Evolutionary conservation across 1,140 invertebrate species (phyloP).

Genomic region (Asbolus verrucosus): DNA sequence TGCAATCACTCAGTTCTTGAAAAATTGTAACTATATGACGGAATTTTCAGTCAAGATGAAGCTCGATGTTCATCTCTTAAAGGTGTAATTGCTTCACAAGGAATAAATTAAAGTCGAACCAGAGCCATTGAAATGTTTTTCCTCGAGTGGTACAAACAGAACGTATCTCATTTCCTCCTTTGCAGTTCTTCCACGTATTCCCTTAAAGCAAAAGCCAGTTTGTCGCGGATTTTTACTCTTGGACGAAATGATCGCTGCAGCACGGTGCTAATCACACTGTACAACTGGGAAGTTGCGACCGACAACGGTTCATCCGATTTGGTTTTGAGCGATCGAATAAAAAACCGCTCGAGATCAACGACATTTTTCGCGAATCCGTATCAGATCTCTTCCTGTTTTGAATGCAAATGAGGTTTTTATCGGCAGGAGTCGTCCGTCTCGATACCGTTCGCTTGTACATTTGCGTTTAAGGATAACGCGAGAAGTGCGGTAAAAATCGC

Average conservation of each 20-base stretch:
- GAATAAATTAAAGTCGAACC: conserved; percentile 25
- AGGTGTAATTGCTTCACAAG: conserved; percentile 16
- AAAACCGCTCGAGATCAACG: conserved; percentile 30
- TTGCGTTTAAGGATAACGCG: conserved; percentile 19
- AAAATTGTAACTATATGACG: too few relatives aligned
- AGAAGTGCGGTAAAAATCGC: conserved; percentile 3
- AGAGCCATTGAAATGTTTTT: conserved; percentile 29
- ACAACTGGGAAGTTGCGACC: conserved; percentile 14
- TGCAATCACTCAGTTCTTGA: not conserved
- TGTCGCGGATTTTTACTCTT: conserved; percentile 34
- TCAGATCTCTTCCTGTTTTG: conserved; percentile 7
- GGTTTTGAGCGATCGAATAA: not conserved
- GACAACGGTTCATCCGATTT: conserved; percentile 25
- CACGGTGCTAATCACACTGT: conserved; percentile 31
- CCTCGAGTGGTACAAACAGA: conserved; percentile 18
- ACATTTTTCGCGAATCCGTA: conserved; percentile 27
- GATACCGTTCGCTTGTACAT: conserved; percentile 28
- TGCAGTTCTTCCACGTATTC: conserved; percentile 39
- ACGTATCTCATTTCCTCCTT: conserved; percentile 20
- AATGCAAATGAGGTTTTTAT: conserved; percentile 32
- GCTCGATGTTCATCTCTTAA: conserved; percentile 4
- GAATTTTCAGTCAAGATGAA: too few relatives aligned
- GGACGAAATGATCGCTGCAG: conserved; percentile 18
- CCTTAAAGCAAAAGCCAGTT: conserved; percentile 40
- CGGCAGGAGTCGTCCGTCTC: conserved; percentile 9